Percentiles rank a stretch among this genome's conserved stretches.
phyloP scores from a whole-genome alignment of 2,888 invertebrate species.

The Pandemis corylana region DNA sequence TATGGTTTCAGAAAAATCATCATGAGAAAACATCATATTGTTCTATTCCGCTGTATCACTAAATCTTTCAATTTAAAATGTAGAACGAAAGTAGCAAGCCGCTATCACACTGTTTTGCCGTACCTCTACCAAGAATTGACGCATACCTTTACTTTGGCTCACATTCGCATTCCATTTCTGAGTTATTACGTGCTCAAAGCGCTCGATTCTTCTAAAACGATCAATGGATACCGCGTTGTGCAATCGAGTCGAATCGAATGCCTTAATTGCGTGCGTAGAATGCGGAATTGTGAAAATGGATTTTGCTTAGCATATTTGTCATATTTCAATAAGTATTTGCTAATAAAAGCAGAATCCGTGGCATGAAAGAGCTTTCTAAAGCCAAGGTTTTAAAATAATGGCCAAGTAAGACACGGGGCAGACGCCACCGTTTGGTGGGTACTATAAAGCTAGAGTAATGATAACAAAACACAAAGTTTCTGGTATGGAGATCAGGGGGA shows the following conservation, averaged over 20 bases:
- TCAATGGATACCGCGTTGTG: slow-evolving; percentile 41
- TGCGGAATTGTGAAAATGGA: slow-evolving; percentile 53
- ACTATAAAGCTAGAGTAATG: no score
- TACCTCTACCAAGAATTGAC: slow-evolving; percentile 32
- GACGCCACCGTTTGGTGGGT: no score
- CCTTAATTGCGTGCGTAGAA: slow-evolving; percentile 47
- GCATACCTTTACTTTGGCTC: slow-evolving; percentile 31
- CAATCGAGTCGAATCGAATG: slow-evolving; percentile 31
- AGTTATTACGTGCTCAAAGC: slow-evolving; percentile 5
- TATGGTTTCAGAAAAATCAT: slow-evolving; percentile 42
- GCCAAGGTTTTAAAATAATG: not conserved
- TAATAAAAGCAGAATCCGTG: not conserved
- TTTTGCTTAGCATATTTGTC: slow-evolving; percentile 36
- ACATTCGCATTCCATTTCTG: slow-evolving; percentile 25
- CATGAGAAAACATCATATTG: slow-evolving; percentile 56
- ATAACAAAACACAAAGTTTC: no score
- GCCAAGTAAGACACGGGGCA: not conserved
- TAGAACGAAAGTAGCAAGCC: slow-evolving; percentile 54
- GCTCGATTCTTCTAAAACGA: slow-evolving; percentile 17
- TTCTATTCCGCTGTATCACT: slow-evolving; percentile 52
- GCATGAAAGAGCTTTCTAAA: not conserved
- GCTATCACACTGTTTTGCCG: slow-evolving; percentile 40
- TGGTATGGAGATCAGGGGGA: no score
- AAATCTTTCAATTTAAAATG: slow-evolving; percentile 62
- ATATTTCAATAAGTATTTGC: slow-evolving; percentile 35